phyloP scores from a whole-genome alignment of 2,797 vertebrate species.

The Pangasius macronema region DNA sequence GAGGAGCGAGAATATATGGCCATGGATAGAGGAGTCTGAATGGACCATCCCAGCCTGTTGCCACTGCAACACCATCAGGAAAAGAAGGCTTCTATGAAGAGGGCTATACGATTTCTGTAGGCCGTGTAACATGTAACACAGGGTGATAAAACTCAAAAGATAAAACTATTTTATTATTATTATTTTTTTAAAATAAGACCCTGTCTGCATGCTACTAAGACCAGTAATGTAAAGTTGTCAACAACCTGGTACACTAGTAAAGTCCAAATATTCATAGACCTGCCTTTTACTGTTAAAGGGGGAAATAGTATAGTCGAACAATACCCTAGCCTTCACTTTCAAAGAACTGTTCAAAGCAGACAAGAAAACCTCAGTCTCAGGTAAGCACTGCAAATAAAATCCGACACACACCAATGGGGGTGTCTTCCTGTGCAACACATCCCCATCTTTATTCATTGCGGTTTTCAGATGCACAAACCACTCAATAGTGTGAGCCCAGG shows the following conservation, averaged over 20 bases:
- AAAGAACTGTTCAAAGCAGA: background rate
- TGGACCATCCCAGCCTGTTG: background rate
- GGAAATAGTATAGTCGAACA: background rate
- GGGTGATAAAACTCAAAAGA: background rate
- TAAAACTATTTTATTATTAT: too few species aligned
- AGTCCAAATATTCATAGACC: background rate
- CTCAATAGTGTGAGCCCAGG: constrained; percentile 2
- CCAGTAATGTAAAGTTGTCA: background rate
- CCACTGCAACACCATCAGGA: background rate
- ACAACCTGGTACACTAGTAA: background rate
- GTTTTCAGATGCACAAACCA: constrained; percentile 47
- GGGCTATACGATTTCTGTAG: background rate
- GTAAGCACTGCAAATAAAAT: background rate
- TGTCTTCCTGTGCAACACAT: background rate
- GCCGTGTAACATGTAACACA: background rate
- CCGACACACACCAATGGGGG: constrained; percentile 25
- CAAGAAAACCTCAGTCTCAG: background rate
- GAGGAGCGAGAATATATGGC: background rate
- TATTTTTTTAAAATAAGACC: too few species aligned
- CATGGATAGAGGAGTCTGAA: background rate
- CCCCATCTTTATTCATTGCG: constrained; percentile 33
- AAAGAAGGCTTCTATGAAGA: background rate
- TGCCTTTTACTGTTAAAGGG: constrained; percentile 24
- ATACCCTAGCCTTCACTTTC: background rate
- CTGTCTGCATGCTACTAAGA: background rate